Evolutionary conservation across 2,113 vertebrate species (phyloP).

Genomic region (Platycercus adscitus): DNA sequence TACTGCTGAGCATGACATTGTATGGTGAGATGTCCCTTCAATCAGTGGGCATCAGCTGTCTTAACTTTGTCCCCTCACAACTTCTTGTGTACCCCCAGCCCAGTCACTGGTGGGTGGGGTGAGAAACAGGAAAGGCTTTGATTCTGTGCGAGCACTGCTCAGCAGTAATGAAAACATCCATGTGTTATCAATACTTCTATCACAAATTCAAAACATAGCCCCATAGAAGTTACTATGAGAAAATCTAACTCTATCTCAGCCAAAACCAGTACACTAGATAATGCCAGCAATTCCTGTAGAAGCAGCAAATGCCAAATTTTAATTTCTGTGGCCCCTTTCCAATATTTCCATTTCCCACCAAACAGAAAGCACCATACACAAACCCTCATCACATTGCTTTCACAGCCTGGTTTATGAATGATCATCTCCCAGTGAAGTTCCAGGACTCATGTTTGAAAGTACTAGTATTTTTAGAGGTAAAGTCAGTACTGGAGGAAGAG

Average conservation of each 20-base stretch:
- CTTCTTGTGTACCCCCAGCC: background rate
- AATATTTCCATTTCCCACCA: background rate
- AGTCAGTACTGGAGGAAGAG: background rate
- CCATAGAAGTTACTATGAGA: background rate
- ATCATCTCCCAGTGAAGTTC: background rate
- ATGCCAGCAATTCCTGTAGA: background rate
- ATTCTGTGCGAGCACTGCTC: background rate
- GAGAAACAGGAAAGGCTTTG: background rate
- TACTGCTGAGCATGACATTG: background rate
- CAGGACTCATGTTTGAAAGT: background rate
- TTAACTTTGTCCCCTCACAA: background rate
- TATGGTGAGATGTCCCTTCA: background rate
- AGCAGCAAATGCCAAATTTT: background rate
- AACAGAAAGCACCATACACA: background rate
- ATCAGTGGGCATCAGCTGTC: background rate
- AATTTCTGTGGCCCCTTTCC: background rate
- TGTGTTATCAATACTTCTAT: accelerated
- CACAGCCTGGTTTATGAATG: background rate
- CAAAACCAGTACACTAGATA: background rate
- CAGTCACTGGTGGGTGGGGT: background rate
- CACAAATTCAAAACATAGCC: background rate
- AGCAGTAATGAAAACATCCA: background rate
- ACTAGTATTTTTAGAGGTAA: background rate
- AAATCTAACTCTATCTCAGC: background rate
- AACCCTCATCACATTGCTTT: accelerated